Evolutionary conservation across 2,888 invertebrate species (phyloP), one percentile per base, ranked within the genome.

Genomic region (Limnephilus auricula): DNA sequence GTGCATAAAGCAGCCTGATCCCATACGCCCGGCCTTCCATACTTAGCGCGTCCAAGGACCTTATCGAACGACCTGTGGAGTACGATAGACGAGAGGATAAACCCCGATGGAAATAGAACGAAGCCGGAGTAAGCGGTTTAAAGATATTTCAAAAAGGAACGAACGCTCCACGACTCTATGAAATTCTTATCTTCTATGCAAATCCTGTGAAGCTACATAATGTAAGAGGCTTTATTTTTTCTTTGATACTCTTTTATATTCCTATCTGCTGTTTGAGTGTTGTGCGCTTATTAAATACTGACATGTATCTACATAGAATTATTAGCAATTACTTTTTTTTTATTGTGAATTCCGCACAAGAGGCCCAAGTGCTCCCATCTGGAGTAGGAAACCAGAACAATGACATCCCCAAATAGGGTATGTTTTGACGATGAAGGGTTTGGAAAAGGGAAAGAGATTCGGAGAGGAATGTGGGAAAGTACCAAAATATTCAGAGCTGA

Each of bases 21-120:
- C 65, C 65, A 65, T 9, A 65, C 2, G 65, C 65, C 65, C 65
- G 65, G 65, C 65, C 65, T 65, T 65, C 65, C 65, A 65, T 65
- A 25, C 65, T 65, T 65, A 65, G 65, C 65, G 65, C 18, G 65
- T 65, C 65, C 25, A 65, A 2, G 65, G 80, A 32, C 50, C 89
- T n/a, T 80, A 80, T 89, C 40, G 82, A 82, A 30, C 45, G 80
- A 89, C 89, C 89, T 89, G 89, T 34, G 79, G 80, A 79, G 86
- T 50, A 10, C 86, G 50, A 32, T n/a, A 30, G 45, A 50, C 31
- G 50, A 50, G 45, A 65, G 31, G 85, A 40, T 85, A 40, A 85
- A 40, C 25, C 9, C 45, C n/a, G 85, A 85, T 25, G 25, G 40
- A 40, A 85, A 85, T 85, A 85, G 40, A 40, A 30, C 30, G 30